These are phyloP conservation scores for Linnaemya vulpina DNA, from an alignment of 2,888 invertebrate species.

Conservation along the genomic window DNA sequence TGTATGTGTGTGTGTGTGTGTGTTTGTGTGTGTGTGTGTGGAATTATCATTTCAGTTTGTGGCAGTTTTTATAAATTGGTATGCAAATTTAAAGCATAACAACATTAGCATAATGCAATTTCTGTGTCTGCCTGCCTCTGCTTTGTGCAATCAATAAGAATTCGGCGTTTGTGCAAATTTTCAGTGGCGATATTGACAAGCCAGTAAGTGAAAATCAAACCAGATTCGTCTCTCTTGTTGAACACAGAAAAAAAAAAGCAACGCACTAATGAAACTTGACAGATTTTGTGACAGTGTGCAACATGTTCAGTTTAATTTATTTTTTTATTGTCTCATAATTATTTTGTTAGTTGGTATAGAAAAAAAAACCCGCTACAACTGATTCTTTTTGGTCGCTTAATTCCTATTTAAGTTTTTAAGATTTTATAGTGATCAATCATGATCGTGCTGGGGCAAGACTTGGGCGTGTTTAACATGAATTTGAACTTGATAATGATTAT, in stretches of 20 bases:
- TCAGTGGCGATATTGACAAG: conserved; percentile 1
- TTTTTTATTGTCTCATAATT: background rate
- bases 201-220: conserved; percentile 12
- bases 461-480: too few species aligned
- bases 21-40: background rate
- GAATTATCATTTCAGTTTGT: conserved; percentile 36
- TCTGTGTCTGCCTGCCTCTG: conserved; percentile 18
- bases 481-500: too few species aligned
- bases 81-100: conserved; percentile 80
- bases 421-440: too few species aligned
- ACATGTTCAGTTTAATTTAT: conserved; percentile 42
- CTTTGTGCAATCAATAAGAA: conserved; percentile 9
- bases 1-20: background rate
- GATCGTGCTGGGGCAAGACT: too few species aligned
- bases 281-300: conserved; percentile 25
- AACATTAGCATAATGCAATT: conserved; percentile 77
- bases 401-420: background rate
- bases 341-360: too few species aligned
- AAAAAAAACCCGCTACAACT: too few species aligned
- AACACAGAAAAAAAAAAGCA: conserved; percentile 12
- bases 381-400: too few species aligned
- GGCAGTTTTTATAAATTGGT: conserved; percentile 69
- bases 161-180: background rate
- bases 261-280: conserved; percentile 55
- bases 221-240: background rate